Evolutionary conservation across 23 tunicate species (phyloP).

Genomic region (Ciona savignyi): DNA sequence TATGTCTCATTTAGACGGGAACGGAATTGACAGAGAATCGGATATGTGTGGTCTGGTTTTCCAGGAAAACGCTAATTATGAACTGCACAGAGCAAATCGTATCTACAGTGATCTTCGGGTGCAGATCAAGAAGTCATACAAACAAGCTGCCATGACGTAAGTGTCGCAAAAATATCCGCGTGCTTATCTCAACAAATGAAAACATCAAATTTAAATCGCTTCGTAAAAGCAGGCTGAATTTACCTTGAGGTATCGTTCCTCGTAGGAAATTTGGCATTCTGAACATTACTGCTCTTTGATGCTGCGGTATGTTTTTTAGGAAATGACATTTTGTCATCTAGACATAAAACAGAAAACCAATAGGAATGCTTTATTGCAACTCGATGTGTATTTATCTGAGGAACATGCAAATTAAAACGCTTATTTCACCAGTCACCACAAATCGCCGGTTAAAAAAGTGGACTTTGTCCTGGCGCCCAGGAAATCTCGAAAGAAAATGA

Average conservation of each 20-base stretch:
- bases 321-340: too few relatives aligned
- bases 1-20: background rate
- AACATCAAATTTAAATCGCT: too few relatives aligned
- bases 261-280: too few relatives aligned
- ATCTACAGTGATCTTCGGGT: constrained; percentile 13
- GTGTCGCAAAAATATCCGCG: background rate
- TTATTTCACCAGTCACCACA: constrained; percentile 12
- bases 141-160: constrained; percentile 14
- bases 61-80: constrained; percentile 3
- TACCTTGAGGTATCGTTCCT: too few relatives aligned
- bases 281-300: too few relatives aligned
- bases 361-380: too few relatives aligned
- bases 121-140: constrained; percentile 14
- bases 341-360: too few relatives aligned
- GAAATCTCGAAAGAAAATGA: constrained; percentile 18
- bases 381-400: too few relatives aligned
- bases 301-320: too few relatives aligned
- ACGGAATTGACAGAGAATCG: background rate
- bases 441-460: constrained; percentile 17
- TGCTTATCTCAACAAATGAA: too few relatives aligned
- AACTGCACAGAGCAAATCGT: constrained; percentile 21
- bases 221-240: too few relatives aligned
- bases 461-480: constrained; percentile 17
- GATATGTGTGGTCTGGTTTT: constrained; percentile 9
- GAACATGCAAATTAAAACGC: background rate